A percentile compares a stretch with the other conserved stretches of the same genome.
These are phyloP conservation scores for Microhierax caerulescens DNA, from an alignment of 2,797 vertebrate species.

Conservation along the genomic window DNA sequence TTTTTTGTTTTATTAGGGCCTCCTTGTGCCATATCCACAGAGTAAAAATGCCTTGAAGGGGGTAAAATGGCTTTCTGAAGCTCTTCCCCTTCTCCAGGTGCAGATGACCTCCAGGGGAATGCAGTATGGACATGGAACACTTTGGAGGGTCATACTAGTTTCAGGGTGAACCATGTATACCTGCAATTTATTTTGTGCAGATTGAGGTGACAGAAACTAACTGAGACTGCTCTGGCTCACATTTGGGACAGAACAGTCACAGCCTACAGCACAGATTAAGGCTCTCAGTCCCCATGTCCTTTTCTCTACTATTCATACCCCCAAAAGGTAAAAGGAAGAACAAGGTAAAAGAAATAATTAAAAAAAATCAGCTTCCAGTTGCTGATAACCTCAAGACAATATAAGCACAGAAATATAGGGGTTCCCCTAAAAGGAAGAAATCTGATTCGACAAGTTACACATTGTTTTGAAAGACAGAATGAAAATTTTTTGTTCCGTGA, in stretches of 20 bases:
- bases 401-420: fast-evolving
- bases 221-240: neutral
- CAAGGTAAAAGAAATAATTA: neutral
- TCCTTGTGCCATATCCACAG: neutral
- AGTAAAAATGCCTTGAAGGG: neutral
- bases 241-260: neutral
- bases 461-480: neutral
- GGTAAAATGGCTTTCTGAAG: neutral
- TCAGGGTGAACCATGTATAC: neutral
- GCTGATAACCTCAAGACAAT: neutral
- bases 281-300: neutral
- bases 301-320: neutral
- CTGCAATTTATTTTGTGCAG: neutral
- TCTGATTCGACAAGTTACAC: neutral
- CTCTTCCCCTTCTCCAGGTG: neutral
- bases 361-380: neutral
- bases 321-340: neutral
- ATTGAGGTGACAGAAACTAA: neutral
- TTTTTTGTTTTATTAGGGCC: neutral
- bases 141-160: neutral
- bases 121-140: neutral
- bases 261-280: neutral
- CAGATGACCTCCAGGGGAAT: neutral
- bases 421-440: neutral
- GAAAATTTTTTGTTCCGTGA: neutral